Conservation (phyloP, 2,797 vertebrate genomes). For the Sandelia bainsii region DNA sequence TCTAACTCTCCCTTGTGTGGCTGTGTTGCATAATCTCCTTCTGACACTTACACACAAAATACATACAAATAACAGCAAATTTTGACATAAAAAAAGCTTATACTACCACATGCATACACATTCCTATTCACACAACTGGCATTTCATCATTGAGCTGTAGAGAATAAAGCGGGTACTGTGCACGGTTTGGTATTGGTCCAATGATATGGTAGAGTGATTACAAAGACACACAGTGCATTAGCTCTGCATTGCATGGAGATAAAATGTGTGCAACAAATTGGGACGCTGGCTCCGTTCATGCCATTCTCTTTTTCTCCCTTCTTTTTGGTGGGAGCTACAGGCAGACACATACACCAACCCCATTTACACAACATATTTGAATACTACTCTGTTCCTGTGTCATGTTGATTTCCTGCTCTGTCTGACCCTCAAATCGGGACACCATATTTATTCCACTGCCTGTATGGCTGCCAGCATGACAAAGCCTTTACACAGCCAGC, state of each 20-base stretch:
- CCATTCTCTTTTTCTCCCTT: slow-evolving; percentile 15
- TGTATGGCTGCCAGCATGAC: slow-evolving; percentile 60
- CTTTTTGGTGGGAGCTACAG: slow-evolving; percentile 34
- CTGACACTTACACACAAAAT: slow-evolving; percentile 25
- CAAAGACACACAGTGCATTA: slow-evolving; percentile 35
- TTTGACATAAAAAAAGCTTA: slow-evolving; percentile 7
- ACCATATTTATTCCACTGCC: slow-evolving; percentile 53
- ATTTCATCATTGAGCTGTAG: slow-evolving; percentile 21
- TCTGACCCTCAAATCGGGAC: slow-evolving; percentile 62
- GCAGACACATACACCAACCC: slow-evolving; percentile 24
- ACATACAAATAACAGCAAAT: slow-evolving; percentile 15
- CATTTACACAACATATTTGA: slow-evolving; percentile 52
- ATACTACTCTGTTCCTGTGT: slow-evolving; percentile 63
- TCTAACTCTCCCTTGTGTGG: slow-evolving; percentile 37
- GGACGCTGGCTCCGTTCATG: slow-evolving; percentile 45
- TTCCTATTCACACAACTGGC: slow-evolving; percentile 7
- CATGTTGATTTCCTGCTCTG: slow-evolving; percentile 74
- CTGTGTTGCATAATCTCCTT: slow-evolving; percentile 25
- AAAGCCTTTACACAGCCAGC: slow-evolving; percentile 59
- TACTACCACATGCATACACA: not conserved
- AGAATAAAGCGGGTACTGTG: slow-evolving; percentile 55
- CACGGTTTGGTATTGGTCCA: slow-evolving; percentile 20
- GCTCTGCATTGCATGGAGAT: slow-evolving; percentile 1
- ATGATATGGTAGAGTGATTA: slow-evolving; percentile 62
- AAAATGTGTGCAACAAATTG: slow-evolving; percentile 52